Conservation (phyloP, 92 coral and sea anemone genomes). For the Galaxea fascicularis region DNA sequence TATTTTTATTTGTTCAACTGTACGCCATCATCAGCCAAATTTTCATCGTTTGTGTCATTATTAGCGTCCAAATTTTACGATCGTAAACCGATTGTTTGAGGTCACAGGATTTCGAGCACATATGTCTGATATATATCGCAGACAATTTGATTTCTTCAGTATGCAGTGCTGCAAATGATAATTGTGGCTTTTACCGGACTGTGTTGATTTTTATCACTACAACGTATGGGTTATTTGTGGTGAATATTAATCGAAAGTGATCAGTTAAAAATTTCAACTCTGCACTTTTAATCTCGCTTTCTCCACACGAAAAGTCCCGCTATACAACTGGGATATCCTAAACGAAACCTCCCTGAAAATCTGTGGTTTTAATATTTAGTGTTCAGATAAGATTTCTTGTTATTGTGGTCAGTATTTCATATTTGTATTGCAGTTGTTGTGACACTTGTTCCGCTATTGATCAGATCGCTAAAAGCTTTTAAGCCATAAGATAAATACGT, state of each 20-base stretch:
- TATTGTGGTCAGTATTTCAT: not conserved
- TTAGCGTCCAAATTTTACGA: not conserved
- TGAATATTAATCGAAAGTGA: not conserved
- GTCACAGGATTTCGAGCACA: not conserved
- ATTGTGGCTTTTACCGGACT: not conserved
- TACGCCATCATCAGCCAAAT: not conserved
- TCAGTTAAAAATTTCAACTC: not conserved
- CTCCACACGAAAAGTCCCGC: not conserved
- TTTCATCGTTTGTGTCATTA: not conserved
- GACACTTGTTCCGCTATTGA: not conserved
- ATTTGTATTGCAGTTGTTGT: not conserved
- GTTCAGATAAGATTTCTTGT: conserved; percentile 35
- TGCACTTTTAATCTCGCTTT: not conserved
- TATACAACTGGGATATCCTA: not conserved
- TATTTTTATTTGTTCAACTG: too few relatives aligned
- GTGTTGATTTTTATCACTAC: not conserved
- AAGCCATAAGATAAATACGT: conserved; percentile 1
- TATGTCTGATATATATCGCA: too few relatives aligned
- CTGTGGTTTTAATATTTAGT: not conserved
- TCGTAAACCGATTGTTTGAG: not conserved
- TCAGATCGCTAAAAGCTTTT: not conserved
- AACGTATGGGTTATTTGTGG: not conserved
- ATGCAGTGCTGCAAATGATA: not conserved
- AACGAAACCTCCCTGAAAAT: not conserved
- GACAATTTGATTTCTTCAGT: conserved; percentile 11